Percentiles rank a stretch among this genome's conserved stretches.
Evolutionary conservation across 2,797 vertebrate genomes (phyloP).

Genomic region (Acomys russatus): DNA sequence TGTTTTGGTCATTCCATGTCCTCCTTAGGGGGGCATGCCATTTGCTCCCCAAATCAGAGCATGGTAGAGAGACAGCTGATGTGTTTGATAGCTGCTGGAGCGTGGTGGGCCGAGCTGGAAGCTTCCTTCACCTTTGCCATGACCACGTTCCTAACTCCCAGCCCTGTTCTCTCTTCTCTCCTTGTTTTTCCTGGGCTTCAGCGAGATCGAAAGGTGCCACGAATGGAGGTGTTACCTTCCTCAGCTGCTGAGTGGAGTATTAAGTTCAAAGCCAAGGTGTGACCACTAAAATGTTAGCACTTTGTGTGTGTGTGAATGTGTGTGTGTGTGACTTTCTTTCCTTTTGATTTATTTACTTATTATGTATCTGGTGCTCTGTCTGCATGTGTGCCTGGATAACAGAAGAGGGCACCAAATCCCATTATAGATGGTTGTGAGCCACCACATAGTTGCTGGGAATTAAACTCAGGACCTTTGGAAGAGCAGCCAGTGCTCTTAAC

Average conservation of each 20-base stretch:
- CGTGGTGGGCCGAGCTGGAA: neutral
- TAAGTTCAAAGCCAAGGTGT: slow-evolving; percentile 73
- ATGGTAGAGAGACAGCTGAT: neutral
- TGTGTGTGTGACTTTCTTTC: too few species aligned
- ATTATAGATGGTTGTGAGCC: too few species aligned
- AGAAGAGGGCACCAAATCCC: too few species aligned
- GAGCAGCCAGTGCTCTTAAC: too few species aligned
- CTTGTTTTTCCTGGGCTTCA: slow-evolving; percentile 42
- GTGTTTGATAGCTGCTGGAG: neutral
- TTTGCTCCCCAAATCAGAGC: neutral
- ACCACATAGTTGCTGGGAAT: too few species aligned
- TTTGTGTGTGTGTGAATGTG: neutral
- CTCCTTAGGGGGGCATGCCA: neutral
- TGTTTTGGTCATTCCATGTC: neutral
- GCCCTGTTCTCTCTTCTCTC: neutral
- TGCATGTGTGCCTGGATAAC: too few species aligned
- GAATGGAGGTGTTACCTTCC: slow-evolving; percentile 72
- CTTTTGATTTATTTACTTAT: too few species aligned
- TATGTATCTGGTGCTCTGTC: too few species aligned
- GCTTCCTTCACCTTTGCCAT: neutral
- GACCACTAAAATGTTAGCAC: slow-evolving; percentile 79
- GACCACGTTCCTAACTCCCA: neutral
- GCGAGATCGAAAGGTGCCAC: slow-evolving; percentile 39
- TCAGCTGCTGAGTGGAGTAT: slow-evolving; percentile 81
- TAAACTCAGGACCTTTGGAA: too few species aligned